Evolutionary conservation across 2,888 invertebrate species (phyloP).

Genomic region (Drosophila ustulata): DNA sequence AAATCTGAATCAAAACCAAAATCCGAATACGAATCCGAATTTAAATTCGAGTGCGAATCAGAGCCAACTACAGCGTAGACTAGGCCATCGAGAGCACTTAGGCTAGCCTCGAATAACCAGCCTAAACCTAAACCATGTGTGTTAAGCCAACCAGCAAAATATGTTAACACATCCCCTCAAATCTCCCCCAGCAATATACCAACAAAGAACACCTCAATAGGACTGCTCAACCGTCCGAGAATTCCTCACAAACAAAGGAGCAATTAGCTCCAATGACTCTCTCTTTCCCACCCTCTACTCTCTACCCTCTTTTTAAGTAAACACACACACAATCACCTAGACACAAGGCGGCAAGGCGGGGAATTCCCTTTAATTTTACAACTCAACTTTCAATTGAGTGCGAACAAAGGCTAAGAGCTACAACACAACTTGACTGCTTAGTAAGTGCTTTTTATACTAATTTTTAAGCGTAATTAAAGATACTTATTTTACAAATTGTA

Average conservation of each 20-base stretch:
- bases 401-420: too few species aligned
- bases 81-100: conserved; percentile 87
- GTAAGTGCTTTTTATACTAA: too few species aligned
- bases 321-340: conserved; percentile 18
- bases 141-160: neutral
- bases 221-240: neutral
- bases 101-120: conserved; percentile 82
- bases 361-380: too few species aligned
- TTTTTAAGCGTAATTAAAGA: too few species aligned
- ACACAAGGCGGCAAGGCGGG: conserved; percentile 3
- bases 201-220: conserved; percentile 19
- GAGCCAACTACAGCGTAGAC: conserved; percentile 86
- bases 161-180: conserved; percentile 9
- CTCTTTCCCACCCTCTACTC: conserved; percentile 15
- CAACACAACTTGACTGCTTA: too few species aligned
- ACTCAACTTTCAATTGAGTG: too few species aligned
- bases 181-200: conserved; percentile 22
- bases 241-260: neutral
- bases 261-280: conserved; percentile 12
- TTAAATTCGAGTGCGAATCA: conserved; percentile 46
- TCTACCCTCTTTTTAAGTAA: conserved; percentile 12
- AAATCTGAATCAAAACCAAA: conserved; percentile 26
- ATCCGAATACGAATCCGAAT: conserved; percentile 22
- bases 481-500: too few species aligned
- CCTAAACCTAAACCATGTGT: conserved; percentile 2